Conservation (phyloP, 2,797 vertebrate species). For the Microctenopoma steveboyesi region DNA sequence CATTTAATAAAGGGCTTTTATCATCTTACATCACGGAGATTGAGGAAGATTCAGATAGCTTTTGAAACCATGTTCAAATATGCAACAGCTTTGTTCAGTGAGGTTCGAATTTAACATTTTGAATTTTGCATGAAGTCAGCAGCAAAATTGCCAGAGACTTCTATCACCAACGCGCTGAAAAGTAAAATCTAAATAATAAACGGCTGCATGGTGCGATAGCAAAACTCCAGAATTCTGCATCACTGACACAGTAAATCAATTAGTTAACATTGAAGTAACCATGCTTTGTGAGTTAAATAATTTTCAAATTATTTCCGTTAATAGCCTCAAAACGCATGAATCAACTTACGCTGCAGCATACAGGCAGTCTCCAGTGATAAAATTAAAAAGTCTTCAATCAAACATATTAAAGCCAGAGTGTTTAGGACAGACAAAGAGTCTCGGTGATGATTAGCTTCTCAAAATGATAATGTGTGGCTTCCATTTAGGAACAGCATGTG, state of each 20-base stretch:
- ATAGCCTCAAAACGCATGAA: slow-evolving; percentile 25
- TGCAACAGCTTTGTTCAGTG: slow-evolving; percentile 64
- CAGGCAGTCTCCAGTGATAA: slow-evolving; percentile 27
- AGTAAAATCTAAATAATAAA: slow-evolving; percentile 68
- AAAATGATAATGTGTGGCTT: slow-evolving; percentile 10
- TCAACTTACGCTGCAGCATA: slow-evolving; percentile 13
- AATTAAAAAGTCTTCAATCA: slow-evolving; percentile 33
- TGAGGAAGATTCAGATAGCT: slow-evolving; percentile 51
- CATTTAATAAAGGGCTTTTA: slow-evolving; percentile 64
- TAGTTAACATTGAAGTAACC: background rate
- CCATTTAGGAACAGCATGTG: slow-evolving; percentile 12
- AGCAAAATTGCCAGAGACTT: slow-evolving; percentile 45
- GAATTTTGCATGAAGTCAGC: slow-evolving; percentile 67
- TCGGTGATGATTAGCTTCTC: slow-evolving; percentile 32
- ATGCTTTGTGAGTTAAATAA: slow-evolving; percentile 18
- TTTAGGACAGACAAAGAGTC: slow-evolving; percentile 24
- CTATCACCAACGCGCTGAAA: slow-evolving; percentile 41
- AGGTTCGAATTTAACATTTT: slow-evolving; percentile 60
- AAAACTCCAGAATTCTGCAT: slow-evolving; percentile 23
- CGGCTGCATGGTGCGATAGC: slow-evolving; percentile 34
- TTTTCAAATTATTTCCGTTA: slow-evolving; percentile 21
- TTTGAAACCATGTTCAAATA: slow-evolving; percentile 65
- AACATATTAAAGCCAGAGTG: slow-evolving; percentile 29
- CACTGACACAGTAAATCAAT: slow-evolving; percentile 16
- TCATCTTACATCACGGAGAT: slow-evolving; percentile 25